These are phyloP conservation scores for Gnatocerus cornutus DNA, from an alignment of 2,888 invertebrate species.

Conservation along the genomic window DNA sequence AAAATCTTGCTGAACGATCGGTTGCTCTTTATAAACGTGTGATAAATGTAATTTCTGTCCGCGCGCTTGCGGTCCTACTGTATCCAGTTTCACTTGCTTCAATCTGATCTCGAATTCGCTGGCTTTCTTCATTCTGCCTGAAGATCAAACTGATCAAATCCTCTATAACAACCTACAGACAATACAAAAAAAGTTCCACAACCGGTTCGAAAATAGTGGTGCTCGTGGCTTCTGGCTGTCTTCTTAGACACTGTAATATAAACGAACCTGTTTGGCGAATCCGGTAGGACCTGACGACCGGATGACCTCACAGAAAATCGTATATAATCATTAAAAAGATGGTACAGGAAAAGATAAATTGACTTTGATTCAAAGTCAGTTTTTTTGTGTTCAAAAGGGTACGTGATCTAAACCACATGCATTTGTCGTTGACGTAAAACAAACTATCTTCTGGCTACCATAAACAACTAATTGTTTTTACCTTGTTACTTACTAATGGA, in stretches of 20 bases:
- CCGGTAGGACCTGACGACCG: conserved; percentile 14
- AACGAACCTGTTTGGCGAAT: conserved; percentile 13
- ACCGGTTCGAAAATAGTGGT: conserved; percentile 20
- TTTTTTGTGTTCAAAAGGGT: neutral
- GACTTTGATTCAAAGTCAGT: neutral
- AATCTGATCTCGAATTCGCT: no score
- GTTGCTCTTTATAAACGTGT: no score
- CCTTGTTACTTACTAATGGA: conserved; percentile 5
- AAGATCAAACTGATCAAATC: conserved; percentile 4
- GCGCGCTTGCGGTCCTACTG: no score
- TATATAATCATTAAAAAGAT: neutral
- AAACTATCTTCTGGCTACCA: neutral
- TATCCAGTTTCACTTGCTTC: no score
- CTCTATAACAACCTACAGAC: neutral
- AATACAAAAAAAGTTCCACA: conserved; percentile 7
- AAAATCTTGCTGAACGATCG: no score
- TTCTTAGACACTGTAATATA: conserved; percentile 12
- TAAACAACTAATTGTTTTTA: conserved; percentile 11
- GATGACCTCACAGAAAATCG: conserved; percentile 9
- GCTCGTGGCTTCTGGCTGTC: conserved; percentile 11
- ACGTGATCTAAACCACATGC: conserved; percentile 15
- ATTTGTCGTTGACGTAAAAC: conserved; percentile 11
- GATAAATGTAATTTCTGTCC: no score
- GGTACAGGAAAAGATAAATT: neutral
- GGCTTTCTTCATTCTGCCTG: neutral